Evolutionary conservation across 2,888 invertebrate species (phyloP), one percentile per base, ranked within the genome.

Genomic region (Adelognathus sp.): DNA sequence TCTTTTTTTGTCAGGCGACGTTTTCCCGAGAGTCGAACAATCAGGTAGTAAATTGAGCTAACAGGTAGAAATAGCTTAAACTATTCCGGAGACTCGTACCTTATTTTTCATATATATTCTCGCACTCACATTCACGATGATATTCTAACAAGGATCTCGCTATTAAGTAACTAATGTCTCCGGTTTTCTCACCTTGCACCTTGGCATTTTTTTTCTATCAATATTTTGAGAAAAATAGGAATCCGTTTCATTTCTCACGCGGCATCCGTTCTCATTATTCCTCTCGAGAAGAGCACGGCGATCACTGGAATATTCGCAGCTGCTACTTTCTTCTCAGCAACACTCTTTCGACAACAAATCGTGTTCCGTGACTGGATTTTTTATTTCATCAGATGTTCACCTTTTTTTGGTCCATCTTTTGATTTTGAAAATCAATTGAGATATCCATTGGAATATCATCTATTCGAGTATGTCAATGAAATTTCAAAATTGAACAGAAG

Each of bases 101-200:
- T n/a, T 41, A 39, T 36, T 67, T 41, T 7, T 27, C 64, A 21
- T 27, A 31, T 50, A 24, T 69, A 66, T 41, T 63, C 31, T 70
- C 66, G 56, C 60, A 7, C 60, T 50, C 56, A 39, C 61, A 50
- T 71, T 58, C 70, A 18, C 31, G 76, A 71, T 29, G 56, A 76
- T 80, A 74, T 74, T 79, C 77, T 18, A 46, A 72, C 81, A 81
- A 14, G 54, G 76, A 81, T 81, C 73, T 46, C 39, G 21, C 46
- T 18, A 56, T 86, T 86, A 84, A 86, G 84, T 86, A 86, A 83
- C 81, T 83, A 85, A 70, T 81, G 80, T 81, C 27, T 14, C 14
- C 18, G 24, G 21, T 24, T 50, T 27, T 24, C n/a, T 52, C 14
- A 21, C 11, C 44, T 81, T 73, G 80, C 18, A 9, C 3, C 3